Base-by-base conservation (phyloP, 2,888 invertebrate genomes). In the Hemaris fuciformis region DNA sequence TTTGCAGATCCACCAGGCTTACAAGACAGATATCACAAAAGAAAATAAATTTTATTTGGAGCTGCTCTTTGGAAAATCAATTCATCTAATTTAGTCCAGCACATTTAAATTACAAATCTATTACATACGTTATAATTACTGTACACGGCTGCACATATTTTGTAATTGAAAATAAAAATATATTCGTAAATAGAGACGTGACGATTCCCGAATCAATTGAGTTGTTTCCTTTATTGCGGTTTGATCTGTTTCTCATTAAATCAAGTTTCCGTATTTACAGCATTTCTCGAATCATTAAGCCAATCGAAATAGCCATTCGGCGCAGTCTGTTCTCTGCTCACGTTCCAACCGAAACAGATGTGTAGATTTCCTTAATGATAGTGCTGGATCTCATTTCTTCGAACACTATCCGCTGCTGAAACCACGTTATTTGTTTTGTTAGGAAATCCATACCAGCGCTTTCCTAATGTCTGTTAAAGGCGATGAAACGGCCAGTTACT, bases 241-340 rank as follows among this genome's bases (percentile, higher is more conserved):
- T n/a, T 38, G n/a, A 10, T 38, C n/a, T 10, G 38, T n/a, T n/a
- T n/a, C 38, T 38, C 10, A 38, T 38, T 3, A 4, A n/a, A 2
- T n/a, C 27, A 15, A 15, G 27, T 27, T 31, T 53, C 53, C 53
- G 53, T 27, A 18, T 27, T n/a, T 10, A 34, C 34, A 7, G 1
- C 23, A n/a, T 1, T 13, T 45, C 13, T 15, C 15, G 25, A 27
- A 25, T 15, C 15, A 48, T 15, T 27, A 15, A 7, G 20, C n/a
- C 48, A 25, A 48, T 48, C 27, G 38, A 38, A 48, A 48, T 48
- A 48, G 48, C 48, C n/a, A 15, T 53, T 53, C 53, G 18, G 8
- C 18, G 53, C 31, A 53, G 8, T 31, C 18, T 53, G 27, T 10
- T 31, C 45, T 20, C 13, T 20, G 45, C 13, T 7, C 22, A 18